Evolutionary conservation across 2,888 invertebrate genomes (phyloP), one percentile per base, ranked within the genome.

Genomic region (Hymenopus coronatus): DNA sequence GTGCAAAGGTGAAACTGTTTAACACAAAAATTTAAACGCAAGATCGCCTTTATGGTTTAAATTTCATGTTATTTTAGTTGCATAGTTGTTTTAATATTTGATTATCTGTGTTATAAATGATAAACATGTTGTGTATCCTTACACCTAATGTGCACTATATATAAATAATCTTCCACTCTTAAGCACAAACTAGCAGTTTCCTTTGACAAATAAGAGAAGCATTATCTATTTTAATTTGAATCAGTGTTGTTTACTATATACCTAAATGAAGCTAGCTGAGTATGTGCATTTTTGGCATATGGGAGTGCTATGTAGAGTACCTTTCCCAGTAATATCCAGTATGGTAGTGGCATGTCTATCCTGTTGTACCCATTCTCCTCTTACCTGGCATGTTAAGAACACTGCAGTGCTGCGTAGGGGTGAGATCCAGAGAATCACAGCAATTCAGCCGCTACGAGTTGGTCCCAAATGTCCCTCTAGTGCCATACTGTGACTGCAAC

Each of bases 331-430:
- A 30, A 2, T 81, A 54, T 30, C 30, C 88, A 40, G 25, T 70
- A 3, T 70, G 25, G 54, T 70, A 70, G 54, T 70, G 54, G 20
- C 54, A 70, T 70, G 54, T 70, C 54, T 70, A 20, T 70, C 46
- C 85, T 46, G 85, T 85, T 85, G 27, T 14, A 83, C 8, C 28
- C 28, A 15, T 83, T 20, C 8, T 27, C 83, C 27, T 28, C 83
- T 28, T 83, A 46, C 46, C 85, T 54, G 28, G 85, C 85, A 85
- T 85, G 85, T 85, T 85, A 28, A 85, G 40, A 85, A 54, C 33
- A n/a, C 85, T 85, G 85, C 85, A 46, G 85, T 85, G 85, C 30
- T 87, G 87, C 27, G 40, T 85, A 87, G 87, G 82, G 87, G 87
- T 28, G 82, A 87, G 87, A n/a, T 14, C 87, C 82, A 82, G 82